Conservation (phyloP, 2,888 invertebrate genomes). For the Mesorhabditis belari region DNA sequence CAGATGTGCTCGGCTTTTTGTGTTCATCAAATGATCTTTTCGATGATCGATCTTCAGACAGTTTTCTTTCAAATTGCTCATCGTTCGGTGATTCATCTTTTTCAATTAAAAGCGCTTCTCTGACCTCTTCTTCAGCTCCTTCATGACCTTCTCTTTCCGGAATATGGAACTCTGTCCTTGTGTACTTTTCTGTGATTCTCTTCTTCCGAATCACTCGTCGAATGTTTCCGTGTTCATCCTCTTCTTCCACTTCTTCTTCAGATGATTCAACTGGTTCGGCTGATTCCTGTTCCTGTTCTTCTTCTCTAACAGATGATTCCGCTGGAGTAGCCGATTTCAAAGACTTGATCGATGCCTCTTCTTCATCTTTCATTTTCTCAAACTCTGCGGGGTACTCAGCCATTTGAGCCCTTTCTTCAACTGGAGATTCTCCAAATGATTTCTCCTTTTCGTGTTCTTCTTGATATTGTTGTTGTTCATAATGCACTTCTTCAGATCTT, state of each 20-base stretch:
- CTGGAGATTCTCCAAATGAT: background rate
- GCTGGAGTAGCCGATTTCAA: no score
- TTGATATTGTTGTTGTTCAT: background rate
- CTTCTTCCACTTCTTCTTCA: conserved; percentile 12
- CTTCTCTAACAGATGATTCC: no score
- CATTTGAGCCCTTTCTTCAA: no score
- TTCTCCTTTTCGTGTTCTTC: background rate
- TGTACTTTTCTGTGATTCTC: background rate
- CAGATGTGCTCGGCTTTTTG: no score
- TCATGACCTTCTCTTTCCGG: background rate
- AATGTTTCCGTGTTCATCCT: conserved; percentile 1
- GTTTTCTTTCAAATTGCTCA: no score
- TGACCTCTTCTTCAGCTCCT: background rate
- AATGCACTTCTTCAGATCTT: no score
- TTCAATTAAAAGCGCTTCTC: no score
- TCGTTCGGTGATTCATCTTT: no score
- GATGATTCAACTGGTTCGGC: background rate
- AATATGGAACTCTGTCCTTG: background rate
- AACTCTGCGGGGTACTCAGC: background rate
- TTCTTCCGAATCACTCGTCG: background rate
- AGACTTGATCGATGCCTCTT: background rate
- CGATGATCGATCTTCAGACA: no score
- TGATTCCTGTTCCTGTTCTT: background rate
- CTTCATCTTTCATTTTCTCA: background rate
- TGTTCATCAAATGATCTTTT: no score